Conservation (phyloP, 2,797 vertebrate species). For the Pangasius mekongensis region DNA sequence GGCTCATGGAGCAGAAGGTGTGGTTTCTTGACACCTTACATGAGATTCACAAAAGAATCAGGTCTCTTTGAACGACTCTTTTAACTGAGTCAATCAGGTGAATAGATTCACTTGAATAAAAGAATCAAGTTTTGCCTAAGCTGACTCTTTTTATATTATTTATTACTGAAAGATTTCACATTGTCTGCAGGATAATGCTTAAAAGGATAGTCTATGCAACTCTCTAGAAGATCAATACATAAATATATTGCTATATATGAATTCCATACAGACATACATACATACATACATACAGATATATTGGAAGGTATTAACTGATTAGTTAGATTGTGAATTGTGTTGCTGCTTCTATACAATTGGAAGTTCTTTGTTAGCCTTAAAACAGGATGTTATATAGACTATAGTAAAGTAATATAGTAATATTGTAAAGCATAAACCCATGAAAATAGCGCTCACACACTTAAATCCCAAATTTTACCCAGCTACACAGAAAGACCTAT, state of each 20-base stretch:
- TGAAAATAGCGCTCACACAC: not conserved
- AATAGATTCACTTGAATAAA: not conserved
- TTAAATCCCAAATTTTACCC: not conserved
- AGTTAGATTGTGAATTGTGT: not conserved
- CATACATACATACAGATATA: too few relatives aligned
- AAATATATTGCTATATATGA: not conserved
- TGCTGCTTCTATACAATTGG: not conserved
- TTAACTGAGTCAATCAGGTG: not conserved
- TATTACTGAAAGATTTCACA: not conserved
- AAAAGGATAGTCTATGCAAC: too few relatives aligned
- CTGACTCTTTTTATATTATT: not conserved
- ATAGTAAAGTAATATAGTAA: not conserved
- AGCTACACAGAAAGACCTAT: not conserved
- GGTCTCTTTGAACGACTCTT: not conserved
- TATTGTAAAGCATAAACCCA: not conserved
- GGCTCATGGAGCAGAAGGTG: not conserved
- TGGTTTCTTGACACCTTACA: not conserved
- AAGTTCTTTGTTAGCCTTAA: not conserved
- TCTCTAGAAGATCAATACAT: not conserved
- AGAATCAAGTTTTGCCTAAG: not conserved
- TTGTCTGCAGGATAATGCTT: not conserved
- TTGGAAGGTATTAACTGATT: not conserved
- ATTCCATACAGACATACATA: not conserved
- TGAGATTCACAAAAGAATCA: slow-evolving; percentile 7
- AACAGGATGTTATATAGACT: not conserved